phyloP scores from a whole-genome alignment of 2,113 vertebrate species.

The Uropsilus gracilis region DNA sequence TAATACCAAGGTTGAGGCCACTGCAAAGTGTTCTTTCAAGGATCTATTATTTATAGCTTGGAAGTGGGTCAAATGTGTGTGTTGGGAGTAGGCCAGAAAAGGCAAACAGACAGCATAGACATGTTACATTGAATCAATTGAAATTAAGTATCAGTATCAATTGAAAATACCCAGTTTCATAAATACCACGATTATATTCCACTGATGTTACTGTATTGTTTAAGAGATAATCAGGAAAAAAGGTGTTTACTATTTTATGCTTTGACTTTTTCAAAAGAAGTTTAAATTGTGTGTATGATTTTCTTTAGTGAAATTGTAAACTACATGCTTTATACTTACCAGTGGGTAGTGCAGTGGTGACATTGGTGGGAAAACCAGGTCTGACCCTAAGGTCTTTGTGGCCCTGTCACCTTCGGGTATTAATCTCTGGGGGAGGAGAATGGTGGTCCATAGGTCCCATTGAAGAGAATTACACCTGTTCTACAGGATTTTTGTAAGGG shows the following conservation, averaged over 20 bases:
- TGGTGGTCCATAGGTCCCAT: not conserved
- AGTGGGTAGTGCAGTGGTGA: not conserved
- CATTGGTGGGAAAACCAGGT: not conserved
- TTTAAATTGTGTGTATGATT: too few species aligned
- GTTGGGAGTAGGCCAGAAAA: not conserved
- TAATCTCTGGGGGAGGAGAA: not conserved
- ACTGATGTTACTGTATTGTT: not conserved
- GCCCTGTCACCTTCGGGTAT: not conserved
- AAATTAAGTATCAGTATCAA: not conserved
- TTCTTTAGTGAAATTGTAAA: not conserved
- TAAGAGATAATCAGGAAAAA: constrained; percentile 3
- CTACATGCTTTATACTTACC: not conserved
- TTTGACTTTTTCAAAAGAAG: not conserved
- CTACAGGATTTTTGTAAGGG: not conserved
- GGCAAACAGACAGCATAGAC: not conserved
- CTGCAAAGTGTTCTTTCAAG: not conserved
- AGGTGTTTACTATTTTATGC: not conserved
- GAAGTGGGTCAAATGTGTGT: constrained; percentile 1
- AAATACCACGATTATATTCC: not conserved
- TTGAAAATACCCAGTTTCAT: constrained; percentile 40
- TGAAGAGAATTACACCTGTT: not conserved
- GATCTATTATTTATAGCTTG: not conserved
- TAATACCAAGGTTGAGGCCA: constrained; percentile 9
- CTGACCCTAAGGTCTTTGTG: not conserved
- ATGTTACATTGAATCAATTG: too few species aligned